Conservation (phyloP, 2,888 invertebrate genomes). For the Polydrusus cervinus region DNA sequence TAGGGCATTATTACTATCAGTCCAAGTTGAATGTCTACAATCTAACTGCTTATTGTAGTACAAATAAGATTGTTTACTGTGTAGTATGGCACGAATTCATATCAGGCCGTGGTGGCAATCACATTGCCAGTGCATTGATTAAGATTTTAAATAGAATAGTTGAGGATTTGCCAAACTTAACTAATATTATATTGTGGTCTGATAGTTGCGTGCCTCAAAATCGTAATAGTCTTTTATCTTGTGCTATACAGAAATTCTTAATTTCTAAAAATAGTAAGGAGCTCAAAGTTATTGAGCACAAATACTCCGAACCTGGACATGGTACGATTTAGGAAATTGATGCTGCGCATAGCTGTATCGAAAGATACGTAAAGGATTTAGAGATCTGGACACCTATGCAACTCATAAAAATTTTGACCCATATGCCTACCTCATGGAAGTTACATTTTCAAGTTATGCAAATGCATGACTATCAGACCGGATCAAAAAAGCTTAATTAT, state of each 20-base stretch:
- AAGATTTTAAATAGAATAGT: background rate
- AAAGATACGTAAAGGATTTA: background rate
- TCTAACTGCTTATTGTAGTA: background rate
- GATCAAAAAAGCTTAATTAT: background rate
- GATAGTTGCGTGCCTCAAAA: conserved; percentile 8
- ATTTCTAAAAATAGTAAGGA: background rate
- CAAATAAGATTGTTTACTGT: background rate
- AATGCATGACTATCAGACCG: conserved; percentile 2
- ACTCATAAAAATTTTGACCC: background rate
- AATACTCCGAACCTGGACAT: conserved; percentile 1
- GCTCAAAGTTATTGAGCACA: conserved; percentile 1
- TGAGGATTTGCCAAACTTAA: background rate
- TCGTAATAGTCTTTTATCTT: conserved; percentile 1
- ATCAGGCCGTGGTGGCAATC: conserved; percentile 1
- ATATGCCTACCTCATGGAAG: background rate
- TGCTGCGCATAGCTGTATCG: conserved; percentile 2
- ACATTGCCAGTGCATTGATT: background rate
- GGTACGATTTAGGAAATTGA: background rate
- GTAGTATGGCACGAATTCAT: background rate
- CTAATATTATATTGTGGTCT: conserved; percentile 1
- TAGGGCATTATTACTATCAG: conserved; percentile 1
- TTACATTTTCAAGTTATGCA: background rate
- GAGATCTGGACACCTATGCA: background rate
- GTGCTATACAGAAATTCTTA: background rate
- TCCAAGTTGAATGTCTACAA: background rate